Evolutionary conservation across 2,888 invertebrate species (phyloP), one percentile per base, ranked within the genome.

Genomic region (Epicampocera succincta): DNA sequence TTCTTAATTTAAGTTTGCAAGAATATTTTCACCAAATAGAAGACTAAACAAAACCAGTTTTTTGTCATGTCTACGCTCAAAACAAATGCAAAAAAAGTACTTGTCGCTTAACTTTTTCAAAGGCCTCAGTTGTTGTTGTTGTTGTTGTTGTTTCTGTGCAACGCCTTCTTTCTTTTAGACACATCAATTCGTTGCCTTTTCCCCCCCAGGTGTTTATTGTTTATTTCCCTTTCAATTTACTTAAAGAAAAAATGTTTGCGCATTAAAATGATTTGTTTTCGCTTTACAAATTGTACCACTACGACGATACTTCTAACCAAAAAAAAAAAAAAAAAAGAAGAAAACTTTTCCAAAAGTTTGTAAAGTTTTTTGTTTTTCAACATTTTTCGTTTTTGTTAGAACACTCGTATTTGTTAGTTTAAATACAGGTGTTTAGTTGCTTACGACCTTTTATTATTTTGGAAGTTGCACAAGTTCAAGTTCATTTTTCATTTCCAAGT

Each of bases 181-280:
- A 54, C 61, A n/a, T 33, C 29, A 44, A 44, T 66, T 42, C 29
- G 15, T 66, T 15, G 21, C 71, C 33, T 60, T 48, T 15, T 17
- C n/a, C 13, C 8, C 8, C 1, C 6, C 33, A 73, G 73, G 66
- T 68, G 79, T 81, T 81, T 77, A 77, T 81, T 77, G 81, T 81
- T 81, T 81, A 74, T 73, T 73, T 81, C 81, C 73, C 58, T 81
- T 81, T 65, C 56, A 72, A 71, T 72, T 73, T 60, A 42, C 44
- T 40, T n/a, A 5, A 3, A 42, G 12, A 75, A 50, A 60, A 54
- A 25, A 6, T 46, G 69, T 61, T 69, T 76, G 61, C 61, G 69
- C 69, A 69, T 54, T 54, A 69, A 54, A 17, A 3, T 48, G 56
- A 38, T 9, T 29, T 54, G 4, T 17, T 25, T 25, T 52, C 42